Evolutionary conservation across 2,113 vertebrate genomes (phyloP).

Genomic region (Ochotona princeps): DNA sequence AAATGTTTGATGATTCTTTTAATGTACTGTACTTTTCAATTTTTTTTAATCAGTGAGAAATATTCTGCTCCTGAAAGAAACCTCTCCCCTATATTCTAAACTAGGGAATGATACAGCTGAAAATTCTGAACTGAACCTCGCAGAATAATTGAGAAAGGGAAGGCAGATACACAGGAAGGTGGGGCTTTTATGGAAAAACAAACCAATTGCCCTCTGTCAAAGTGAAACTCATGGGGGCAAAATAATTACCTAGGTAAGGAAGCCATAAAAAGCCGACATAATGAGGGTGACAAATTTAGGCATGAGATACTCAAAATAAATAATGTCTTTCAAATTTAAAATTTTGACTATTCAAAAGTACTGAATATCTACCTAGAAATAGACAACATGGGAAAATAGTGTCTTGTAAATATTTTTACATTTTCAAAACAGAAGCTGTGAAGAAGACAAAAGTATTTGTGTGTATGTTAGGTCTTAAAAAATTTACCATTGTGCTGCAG

Average conservation of each 20-base stretch:
- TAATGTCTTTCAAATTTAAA: constrained; percentile 18
- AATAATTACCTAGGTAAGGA: not conserved
- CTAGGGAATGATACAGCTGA: not conserved
- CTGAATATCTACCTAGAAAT: not conserved
- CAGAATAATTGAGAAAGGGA: not conserved
- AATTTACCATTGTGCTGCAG: not conserved
- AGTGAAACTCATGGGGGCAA: not conserved
- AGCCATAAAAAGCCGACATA: not conserved
- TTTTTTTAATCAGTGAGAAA: not conserved
- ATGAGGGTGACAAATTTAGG: not conserved
- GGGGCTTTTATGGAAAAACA: not conserved
- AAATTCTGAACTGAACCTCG: constrained; percentile 8
- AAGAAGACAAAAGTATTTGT: not conserved
- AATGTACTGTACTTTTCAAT: not conserved
- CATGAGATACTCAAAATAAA: not conserved
- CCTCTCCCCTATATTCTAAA: not conserved
- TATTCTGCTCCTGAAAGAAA: not conserved
- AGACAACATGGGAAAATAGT: constrained; percentile 10
- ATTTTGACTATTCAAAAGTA: not conserved
- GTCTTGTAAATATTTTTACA: constrained; percentile 13
- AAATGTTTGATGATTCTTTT: constrained; percentile 10
- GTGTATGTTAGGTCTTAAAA: not conserved
- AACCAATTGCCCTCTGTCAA: not conserved
- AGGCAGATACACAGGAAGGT: not conserved
- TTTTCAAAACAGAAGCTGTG: not conserved